These are phyloP conservation scores for Conopomorpha cramerella DNA, from an alignment of 1,140 invertebrate species.

Conservation along the genomic window DNA sequence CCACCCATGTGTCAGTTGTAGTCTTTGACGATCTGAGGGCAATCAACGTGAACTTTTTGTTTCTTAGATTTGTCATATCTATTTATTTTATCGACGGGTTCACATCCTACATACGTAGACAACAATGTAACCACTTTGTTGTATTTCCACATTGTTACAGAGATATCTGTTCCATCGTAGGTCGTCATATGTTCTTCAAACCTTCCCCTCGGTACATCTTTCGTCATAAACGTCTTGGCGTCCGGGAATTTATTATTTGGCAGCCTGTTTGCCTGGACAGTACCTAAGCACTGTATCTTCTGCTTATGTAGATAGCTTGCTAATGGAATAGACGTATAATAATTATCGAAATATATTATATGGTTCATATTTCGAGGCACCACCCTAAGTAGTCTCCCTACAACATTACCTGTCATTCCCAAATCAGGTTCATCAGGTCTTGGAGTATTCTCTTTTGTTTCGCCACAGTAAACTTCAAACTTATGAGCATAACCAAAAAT, in stretches of 20 bases:
- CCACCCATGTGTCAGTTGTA: conserved; percentile 28
- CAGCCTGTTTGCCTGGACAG: conserved; percentile 19
- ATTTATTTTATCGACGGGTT: conserved; percentile 1
- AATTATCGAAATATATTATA: conserved; percentile 24
- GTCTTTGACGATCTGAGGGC: conserved; percentile 16
- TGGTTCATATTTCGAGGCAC: conserved; percentile 19
- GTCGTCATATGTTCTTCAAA: conserved; percentile 19
- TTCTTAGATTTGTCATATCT: conserved; percentile 7
- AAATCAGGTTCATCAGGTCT: conserved; percentile 21
- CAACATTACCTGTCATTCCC: conserved; percentile 16
- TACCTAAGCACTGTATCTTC: conserved; percentile 18
- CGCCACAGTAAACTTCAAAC: conserved; percentile 18
- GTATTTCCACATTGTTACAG: conserved; percentile 18
- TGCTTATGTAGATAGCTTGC: conserved; percentile 19
- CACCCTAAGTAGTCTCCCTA: conserved; percentile 14
- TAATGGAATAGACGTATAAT: conserved; percentile 22
- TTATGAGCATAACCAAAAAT: conserved; percentile 14
- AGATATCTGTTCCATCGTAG: conserved; percentile 20
- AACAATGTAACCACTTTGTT: conserved; percentile 19
- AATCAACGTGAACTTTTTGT: conserved; percentile 16
- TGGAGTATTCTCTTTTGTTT: conserved; percentile 13
- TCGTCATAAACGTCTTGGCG: conserved; percentile 24
- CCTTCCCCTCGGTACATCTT: conserved; percentile 21
- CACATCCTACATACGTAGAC: conserved; percentile 14
- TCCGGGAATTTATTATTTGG: conserved; percentile 20